Conservation (phyloP, 92 coral and sea anemone species). For the Siderastrea radians region DNA sequence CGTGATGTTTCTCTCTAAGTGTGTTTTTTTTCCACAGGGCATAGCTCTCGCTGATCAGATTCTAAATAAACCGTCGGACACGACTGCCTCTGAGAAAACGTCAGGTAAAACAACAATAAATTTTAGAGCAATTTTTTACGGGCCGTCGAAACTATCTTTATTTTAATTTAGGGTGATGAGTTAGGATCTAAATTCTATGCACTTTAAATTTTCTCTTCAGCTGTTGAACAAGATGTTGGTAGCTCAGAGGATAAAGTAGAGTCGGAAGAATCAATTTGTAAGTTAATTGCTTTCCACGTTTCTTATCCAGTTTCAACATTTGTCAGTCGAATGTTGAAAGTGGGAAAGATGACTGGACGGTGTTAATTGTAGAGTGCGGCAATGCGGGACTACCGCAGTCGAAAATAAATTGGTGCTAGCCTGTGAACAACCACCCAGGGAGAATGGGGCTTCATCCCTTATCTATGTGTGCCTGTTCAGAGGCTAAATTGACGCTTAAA, state of each 20-base stretch:
- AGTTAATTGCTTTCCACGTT: background rate
- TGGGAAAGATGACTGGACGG: no score
- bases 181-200: background rate
- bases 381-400: no score
- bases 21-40: conserved; percentile 53
- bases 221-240: conserved; percentile 17
- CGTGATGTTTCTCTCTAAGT: background rate
- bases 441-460: no score
- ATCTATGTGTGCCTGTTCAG: no score
- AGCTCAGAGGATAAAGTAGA: conserved; percentile 27
- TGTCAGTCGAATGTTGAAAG: no score
- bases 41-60: conserved; percentile 79
- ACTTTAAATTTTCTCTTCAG: background rate
- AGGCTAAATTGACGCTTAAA: no score
- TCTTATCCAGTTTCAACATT: no score
- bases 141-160: background rate
- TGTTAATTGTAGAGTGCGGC: no score
- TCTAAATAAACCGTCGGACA: conserved; percentile 27
- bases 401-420: no score
- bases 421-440: no score
- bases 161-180: background rate
- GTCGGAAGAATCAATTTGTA: conserved; percentile 31
- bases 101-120: conserved; percentile 10
- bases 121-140: background rate
- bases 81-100: background rate